Evolutionary conservation across 2,888 invertebrate genomes (phyloP), one percentile per base, ranked within the genome.

Genomic region (Cerastis rubricosa): DNA sequence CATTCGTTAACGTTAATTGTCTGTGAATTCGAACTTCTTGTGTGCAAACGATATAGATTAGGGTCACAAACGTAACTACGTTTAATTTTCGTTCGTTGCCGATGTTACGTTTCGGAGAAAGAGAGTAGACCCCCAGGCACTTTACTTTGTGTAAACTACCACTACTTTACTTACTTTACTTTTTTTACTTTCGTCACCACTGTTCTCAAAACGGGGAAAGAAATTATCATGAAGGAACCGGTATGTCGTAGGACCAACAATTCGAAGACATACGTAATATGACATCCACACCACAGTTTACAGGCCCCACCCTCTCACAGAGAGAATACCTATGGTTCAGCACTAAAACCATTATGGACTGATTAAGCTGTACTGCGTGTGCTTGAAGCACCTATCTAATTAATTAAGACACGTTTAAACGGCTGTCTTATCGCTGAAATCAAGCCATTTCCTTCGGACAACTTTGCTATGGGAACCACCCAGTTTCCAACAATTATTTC

Each of bases 401-500:
- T 1, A 40, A 40, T 63, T 14, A 40, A 63, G 1, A 22, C 61
- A 63, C 22, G 11, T 63, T 40, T 63, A n/a, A n/a, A n/a, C 22
- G 22, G 35, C 66, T 47, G 11, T 29, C 17, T 70, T 70, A 70
- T 71, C 29, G 29, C 51, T 45, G 43, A 54, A n/a, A 54, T 29
- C 71, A n/a, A 57, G 19, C 35, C 54, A n/a, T 73, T 45, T 71
- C 12, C 45, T 73, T 47, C 19, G 45, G 17, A 45, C 12, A n/a
- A 45, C 45, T 43, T 29, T 29, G 40, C 43, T 14, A 35, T 68
- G 71, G n/a, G 25, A 78, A 64, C 49, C 8, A 65, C 57, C 65
- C 29, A 49, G 11, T 29, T 59, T 65, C 19, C 22, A 22, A 68
- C 29, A 79, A 64, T 74, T 25, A 69, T 54, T 66, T 66, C 9